These are phyloP conservation scores for Diarsia rubi DNA, from an alignment of 2,888 invertebrate species.

Conservation along the genomic window DNA sequence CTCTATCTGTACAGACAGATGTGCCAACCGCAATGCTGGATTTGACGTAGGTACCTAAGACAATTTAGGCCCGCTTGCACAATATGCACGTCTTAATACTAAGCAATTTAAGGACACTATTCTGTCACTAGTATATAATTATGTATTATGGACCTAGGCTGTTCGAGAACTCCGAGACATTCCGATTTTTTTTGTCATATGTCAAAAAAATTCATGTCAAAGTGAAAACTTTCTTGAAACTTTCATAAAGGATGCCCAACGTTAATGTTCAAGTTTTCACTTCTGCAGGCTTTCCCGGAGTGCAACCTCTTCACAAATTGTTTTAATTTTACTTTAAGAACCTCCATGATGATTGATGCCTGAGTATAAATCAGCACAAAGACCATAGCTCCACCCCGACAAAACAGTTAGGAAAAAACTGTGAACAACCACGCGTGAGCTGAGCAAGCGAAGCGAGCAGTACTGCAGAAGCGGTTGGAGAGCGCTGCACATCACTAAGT, in stretches of 20 bases:
- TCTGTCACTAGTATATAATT: too few species aligned
- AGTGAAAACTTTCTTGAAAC: too few species aligned
- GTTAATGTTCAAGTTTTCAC: too few species aligned
- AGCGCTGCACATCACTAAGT: neutral
- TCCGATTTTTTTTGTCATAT: too few species aligned
- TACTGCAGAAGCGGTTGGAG: neutral
- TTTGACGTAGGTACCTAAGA: conserved; percentile 24
- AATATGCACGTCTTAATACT: neutral
- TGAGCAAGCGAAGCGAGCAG: neutral
- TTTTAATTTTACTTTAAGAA: neutral
- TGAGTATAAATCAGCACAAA: too few species aligned
- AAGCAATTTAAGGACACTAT: neutral
- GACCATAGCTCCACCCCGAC: neutral
- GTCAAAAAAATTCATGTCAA: too few species aligned
- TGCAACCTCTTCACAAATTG: too few species aligned
- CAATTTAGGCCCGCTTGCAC: neutral
- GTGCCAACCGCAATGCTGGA: conserved; percentile 19
- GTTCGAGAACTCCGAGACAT: too few species aligned
- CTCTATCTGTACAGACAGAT: neutral
- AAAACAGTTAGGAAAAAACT: neutral
- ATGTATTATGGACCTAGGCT: too few species aligned
- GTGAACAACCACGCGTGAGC: neutral
- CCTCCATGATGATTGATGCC: neutral
- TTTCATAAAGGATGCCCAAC: too few species aligned
- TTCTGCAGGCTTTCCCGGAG: too few species aligned